Evolutionary conservation across 1,140 invertebrate genomes (phyloP), one percentile per base, ranked within the genome.

Genomic region (Danaus plexippus): DNA sequence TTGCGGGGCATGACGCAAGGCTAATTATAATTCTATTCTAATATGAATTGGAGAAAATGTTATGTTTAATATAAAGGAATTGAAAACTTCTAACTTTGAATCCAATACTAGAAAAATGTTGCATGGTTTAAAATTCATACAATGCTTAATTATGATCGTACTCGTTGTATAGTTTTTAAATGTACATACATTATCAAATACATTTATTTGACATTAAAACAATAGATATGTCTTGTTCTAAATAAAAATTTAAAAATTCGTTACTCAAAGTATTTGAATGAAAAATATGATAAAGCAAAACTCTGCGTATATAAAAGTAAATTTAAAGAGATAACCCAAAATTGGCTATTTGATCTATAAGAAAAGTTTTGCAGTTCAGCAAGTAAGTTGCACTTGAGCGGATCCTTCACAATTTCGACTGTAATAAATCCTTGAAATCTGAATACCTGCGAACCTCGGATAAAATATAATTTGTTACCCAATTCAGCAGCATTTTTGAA

Each of bases 351-450:
- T 32, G 22, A 62, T 66, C 55, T 66, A 69, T 59, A 52, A 51
- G 51, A 43, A 69, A 69, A 64, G 57, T 66, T 66, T 60, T 57
- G 54, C 57, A 57, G 52, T 61, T 60, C 54, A 55, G 64, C 52
- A 56, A 58, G 59, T 54, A 59, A 67, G 50, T 63, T 52, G 61
- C 58, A 61, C 66, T 61, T 66, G 59, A 65, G 62, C 56, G 47
- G 54, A 50, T 55, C 64, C 67, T 59, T 52, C 55, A 59, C 62
- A 64, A 61, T 67, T 67, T 52, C 54, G 60, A 57, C 43, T 49
- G 61, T 63, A 63, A 69, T 72, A 71, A 71, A 71, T 71, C 66
- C 64, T 61, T 50, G 51, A 71, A 69, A 66, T 71, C 66, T 59
- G 68, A 66, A 65, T 69, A 69, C 69, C 69, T 67, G 64, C 64